Evolutionary conservation across 2,797 vertebrate genomes (phyloP).

Genomic region (Girardinus metallicus): DNA sequence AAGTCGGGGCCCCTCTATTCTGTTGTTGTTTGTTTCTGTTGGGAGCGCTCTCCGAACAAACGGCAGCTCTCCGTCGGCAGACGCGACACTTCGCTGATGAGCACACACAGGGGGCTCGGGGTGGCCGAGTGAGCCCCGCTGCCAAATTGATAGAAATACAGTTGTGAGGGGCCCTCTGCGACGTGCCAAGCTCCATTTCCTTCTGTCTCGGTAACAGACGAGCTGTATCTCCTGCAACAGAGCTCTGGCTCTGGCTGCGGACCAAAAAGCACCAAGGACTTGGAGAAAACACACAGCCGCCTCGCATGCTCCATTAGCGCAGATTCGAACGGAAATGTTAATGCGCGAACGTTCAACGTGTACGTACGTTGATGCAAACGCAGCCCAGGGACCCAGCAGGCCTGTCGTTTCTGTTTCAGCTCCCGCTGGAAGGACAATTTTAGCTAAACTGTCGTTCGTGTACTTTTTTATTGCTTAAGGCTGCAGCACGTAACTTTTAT

Average conservation of each 20-base stretch:
- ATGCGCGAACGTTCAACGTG: slow-evolving; percentile 23
- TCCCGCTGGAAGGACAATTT: slow-evolving; percentile 47
- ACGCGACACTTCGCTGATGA: slow-evolving; percentile 48
- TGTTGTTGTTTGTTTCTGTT: slow-evolving; percentile 45
- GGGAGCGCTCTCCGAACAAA: slow-evolving; percentile 59
- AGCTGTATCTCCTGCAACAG: slow-evolving; percentile 69
- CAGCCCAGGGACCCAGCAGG: slow-evolving; percentile 13
- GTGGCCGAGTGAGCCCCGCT: slow-evolving; percentile 24
- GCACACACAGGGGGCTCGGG: slow-evolving; percentile 14
- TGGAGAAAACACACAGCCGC: slow-evolving; percentile 47
- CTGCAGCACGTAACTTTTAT: no score
- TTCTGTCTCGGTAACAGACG: slow-evolving; percentile 53
- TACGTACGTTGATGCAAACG: slow-evolving; percentile 17
- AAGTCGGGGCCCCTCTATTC: slow-evolving; percentile 34
- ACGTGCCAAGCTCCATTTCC: slow-evolving; percentile 69
- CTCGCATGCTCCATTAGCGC: slow-evolving; percentile 41
- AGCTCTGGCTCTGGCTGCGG: slow-evolving; percentile 58
- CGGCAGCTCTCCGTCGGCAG: slow-evolving; percentile 18
- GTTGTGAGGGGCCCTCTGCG: slow-evolving; percentile 55
- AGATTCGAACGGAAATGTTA: slow-evolving; percentile 17
- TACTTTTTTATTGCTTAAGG: slow-evolving; percentile 10
- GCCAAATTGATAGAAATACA: slow-evolving; percentile 63
- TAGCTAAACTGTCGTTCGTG: slow-evolving; percentile 39
- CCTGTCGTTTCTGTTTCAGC: slow-evolving; percentile 42
- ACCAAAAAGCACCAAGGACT: slow-evolving; percentile 48